These are phyloP conservation scores for Listrodromus nycthemerus DNA, from an alignment of 2,888 invertebrate species.

Conservation along the genomic window DNA sequence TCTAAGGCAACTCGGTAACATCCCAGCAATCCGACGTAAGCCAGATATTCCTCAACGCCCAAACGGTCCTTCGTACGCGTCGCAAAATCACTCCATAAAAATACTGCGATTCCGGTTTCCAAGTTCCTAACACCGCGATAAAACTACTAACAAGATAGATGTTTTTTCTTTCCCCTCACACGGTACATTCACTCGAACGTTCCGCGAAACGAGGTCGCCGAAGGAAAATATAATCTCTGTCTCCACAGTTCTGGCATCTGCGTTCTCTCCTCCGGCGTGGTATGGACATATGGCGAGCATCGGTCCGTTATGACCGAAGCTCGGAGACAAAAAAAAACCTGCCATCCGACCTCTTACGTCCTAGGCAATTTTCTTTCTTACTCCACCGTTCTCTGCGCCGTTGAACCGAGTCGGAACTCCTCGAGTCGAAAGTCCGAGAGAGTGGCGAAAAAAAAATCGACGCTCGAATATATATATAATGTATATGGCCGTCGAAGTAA, in stretches of 20 bases:
- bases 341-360: slow-evolving; percentile 38
- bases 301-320: background rate
- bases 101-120: background rate
- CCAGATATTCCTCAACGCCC: too few species aligned
- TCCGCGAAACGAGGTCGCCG: slow-evolving; percentile 3
- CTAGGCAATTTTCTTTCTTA: slow-evolving; percentile 62
- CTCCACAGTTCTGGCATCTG: slow-evolving; percentile 2
- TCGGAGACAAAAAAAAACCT: slow-evolving; percentile 4
- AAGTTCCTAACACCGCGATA: background rate
- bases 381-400: background rate
- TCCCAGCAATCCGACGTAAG: too few species aligned
- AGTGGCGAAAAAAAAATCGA: slow-evolving; percentile 2
- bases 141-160: background rate
- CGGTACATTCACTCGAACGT: background rate
- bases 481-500: slow-evolving; percentile 8
- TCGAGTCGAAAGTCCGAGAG: background rate
- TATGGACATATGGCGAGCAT: slow-evolving; percentile 22
- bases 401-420: background rate
- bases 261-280: background rate
- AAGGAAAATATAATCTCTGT: slow-evolving; percentile 17
- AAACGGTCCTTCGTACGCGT: too few species aligned
- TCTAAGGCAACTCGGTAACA: too few species aligned
- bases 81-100: too few species aligned
- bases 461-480: background rate
- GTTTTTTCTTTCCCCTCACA: background rate